These are phyloP conservation scores for Penaeus chinensis DNA, from an alignment of 1,140 invertebrate species.

Conservation along the genomic window DNA sequence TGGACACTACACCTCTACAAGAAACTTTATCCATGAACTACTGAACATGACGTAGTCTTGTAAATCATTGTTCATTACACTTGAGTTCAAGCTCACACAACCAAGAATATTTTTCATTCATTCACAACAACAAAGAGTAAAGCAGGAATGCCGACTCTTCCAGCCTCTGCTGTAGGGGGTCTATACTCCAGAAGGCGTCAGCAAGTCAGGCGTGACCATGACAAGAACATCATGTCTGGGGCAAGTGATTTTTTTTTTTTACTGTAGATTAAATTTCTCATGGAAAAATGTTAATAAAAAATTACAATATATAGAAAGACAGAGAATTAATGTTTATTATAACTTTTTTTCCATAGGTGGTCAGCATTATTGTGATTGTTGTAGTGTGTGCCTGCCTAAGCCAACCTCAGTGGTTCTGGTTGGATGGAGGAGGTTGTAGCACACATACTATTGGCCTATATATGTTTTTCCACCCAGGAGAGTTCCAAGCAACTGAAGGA, in stretches of 20 bases:
- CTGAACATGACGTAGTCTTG: too few relatives aligned
- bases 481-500: slow-evolving; percentile 12
- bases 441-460: slow-evolving; percentile 33
- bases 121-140: too few relatives aligned
- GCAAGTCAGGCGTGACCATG: neutral
- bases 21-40: too few relatives aligned
- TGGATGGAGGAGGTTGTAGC: slow-evolving; percentile 37
- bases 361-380: slow-evolving; percentile 35
- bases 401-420: slow-evolving; percentile 41
- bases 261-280: neutral
- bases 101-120: too few relatives aligned
- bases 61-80: too few relatives aligned
- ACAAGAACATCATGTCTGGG: slow-evolving; percentile 20
- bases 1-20: too few relatives aligned
- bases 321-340: neutral
- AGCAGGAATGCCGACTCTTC: neutral
- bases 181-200: neutral
- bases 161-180: neutral
- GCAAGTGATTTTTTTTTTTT: neutral
- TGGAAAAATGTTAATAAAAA: too few relatives aligned
- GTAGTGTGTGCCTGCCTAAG: slow-evolving; percentile 32
- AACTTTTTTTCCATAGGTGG: neutral
- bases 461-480: slow-evolving; percentile 38
- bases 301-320: neutral
- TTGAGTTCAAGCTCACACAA: too few relatives aligned